Percentiles rank a stretch among this genome's conserved stretches.
Evolutionary conservation across 1,140 invertebrate genomes (phyloP).

Genomic region (Caligus rogercresseyi): DNA sequence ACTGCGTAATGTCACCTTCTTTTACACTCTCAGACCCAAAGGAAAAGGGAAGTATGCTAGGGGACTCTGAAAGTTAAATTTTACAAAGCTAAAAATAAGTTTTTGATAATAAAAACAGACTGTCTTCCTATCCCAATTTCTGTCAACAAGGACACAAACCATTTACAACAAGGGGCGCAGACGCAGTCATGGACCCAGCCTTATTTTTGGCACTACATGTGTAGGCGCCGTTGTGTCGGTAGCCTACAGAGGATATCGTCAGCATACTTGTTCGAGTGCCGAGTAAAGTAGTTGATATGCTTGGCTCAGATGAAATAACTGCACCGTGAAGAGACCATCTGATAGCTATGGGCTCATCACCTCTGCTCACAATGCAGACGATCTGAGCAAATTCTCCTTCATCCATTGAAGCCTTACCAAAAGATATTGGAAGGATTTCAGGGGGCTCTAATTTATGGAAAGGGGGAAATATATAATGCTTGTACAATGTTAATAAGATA

Average conservation of each 20-base stretch:
- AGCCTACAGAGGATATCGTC: constrained; percentile 19
- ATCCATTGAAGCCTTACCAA: constrained; percentile 28
- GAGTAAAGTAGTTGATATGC: constrained; percentile 18
- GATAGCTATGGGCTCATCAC: constrained; percentile 27
- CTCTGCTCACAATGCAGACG: constrained; percentile 28
- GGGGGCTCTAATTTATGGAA: constrained; percentile 21
- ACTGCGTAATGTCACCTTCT: constrained; percentile 35
- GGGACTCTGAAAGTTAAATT: constrained; percentile 21
- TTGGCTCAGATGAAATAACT: constrained; percentile 18
- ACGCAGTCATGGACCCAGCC: constrained; percentile 17
- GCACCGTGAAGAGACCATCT: constrained; percentile 16
- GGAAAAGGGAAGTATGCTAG: constrained; percentile 20
- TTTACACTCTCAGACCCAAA: constrained; percentile 24
- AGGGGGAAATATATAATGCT: constrained; percentile 43
- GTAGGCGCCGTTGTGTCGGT: constrained; percentile 21
- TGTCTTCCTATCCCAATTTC: background rate
- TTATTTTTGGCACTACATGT: constrained; percentile 21
- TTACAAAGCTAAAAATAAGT: background rate
- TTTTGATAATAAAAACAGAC: background rate
- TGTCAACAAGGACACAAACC: constrained; percentile 19
- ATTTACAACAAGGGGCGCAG: constrained; percentile 22
- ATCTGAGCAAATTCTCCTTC: constrained; percentile 24
- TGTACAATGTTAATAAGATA: background rate
- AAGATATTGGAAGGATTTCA: constrained; percentile 23
- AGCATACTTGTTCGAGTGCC: constrained; percentile 21